Conservation (phyloP, 2,888 invertebrate genomes). For the Physocephala rufipes region DNA sequence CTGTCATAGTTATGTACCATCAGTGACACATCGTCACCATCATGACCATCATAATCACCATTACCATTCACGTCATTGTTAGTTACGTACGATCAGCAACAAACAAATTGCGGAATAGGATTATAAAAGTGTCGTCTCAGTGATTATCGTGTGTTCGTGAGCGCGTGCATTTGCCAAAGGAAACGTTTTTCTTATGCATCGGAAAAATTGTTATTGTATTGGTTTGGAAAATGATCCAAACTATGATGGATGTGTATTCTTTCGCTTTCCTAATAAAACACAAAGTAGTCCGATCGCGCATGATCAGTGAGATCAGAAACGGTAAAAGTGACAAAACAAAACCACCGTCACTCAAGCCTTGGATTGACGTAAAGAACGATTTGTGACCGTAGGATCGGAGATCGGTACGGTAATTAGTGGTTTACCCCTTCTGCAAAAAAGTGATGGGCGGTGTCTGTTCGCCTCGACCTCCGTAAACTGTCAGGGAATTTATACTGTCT, state of each 20-base stretch:
- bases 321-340: conserved; percentile 12
- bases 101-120: conserved; percentile 29
- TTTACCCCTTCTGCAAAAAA: too few relatives aligned
- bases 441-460: too few relatives aligned
- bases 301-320: conserved; percentile 19
- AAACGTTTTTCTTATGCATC: background rate
- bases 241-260: background rate
- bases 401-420: conserved; percentile 38
- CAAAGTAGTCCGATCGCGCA: conserved; percentile 28
- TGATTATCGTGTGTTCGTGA: conserved; percentile 20
- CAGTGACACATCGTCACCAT: background rate
- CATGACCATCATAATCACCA: background rate
- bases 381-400: conserved; percentile 49
- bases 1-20: background rate
- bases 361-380: conserved; percentile 41
- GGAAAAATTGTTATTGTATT: background rate
- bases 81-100: conserved; percentile 27
- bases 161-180: conserved; percentile 10
- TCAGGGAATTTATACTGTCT: too few relatives aligned
- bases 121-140: conserved; percentile 48
- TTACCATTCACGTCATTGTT: background rate
- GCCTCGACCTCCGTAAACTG: too few relatives aligned
- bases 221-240: conserved; percentile 5
- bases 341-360: background rate
- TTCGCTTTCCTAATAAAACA: conserved; percentile 4